Percentiles rank a stretch among this genome's conserved stretches.
Evolutionary conservation across 1,140 invertebrate species (phyloP).

Genomic region (Nephotettix cincticeps): DNA sequence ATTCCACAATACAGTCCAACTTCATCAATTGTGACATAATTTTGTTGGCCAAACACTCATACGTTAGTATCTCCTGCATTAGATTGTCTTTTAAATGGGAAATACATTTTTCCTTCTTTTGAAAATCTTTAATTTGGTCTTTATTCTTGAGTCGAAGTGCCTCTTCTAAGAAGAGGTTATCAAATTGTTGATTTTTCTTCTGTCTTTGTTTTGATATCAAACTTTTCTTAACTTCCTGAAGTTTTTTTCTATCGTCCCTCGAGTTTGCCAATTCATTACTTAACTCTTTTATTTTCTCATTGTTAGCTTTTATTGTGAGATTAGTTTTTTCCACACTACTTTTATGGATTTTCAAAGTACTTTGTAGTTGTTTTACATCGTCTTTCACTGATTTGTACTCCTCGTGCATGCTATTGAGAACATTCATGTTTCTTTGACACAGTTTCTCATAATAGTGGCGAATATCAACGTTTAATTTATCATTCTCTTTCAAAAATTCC

Average conservation of each 20-base stretch:
- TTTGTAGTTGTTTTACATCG: not conserved
- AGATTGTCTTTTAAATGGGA: not conserved
- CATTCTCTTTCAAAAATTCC: not conserved
- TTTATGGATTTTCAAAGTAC: not conserved
- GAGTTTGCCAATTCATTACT: not conserved
- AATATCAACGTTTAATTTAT: not conserved
- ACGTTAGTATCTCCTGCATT: not conserved
- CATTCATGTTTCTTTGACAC: not conserved
- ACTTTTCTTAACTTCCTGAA: not conserved
- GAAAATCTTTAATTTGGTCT: not conserved
- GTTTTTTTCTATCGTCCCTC: not conserved
- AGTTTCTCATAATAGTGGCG: constrained; percentile 2
- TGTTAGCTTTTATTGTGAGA: not conserved
- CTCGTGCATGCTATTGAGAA: not conserved
- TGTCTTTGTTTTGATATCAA: not conserved
- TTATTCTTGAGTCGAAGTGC: not conserved
- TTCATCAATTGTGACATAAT: not conserved
- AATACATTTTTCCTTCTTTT: not conserved
- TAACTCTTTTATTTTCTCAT: not conserved
- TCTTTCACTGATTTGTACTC: not conserved
- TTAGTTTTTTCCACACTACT: not conserved
- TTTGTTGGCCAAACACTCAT: not conserved
- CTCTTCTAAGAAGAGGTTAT: not conserved
- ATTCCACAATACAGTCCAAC: not conserved
- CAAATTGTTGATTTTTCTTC: not conserved